phyloP scores from a whole-genome alignment of 2,888 invertebrate species.

The Mamestra brassicae region DNA sequence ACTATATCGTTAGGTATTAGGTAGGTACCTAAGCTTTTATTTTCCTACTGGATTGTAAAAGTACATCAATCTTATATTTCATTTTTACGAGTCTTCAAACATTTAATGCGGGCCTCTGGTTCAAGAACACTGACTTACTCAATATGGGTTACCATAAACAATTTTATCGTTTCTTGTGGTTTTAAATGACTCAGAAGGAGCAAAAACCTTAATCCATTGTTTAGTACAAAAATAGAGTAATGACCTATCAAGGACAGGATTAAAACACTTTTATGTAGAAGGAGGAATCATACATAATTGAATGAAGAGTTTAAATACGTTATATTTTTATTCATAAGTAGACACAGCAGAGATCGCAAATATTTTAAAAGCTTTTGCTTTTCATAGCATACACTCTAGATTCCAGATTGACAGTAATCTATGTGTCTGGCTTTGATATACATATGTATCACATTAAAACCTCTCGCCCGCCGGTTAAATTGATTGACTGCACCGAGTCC shows the following conservation, averaged over 20 bases:
- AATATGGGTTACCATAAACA: slow-evolving; percentile 45
- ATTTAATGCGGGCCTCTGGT: slow-evolving; percentile 46
- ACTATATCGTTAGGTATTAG: background rate
- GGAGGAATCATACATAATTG: background rate
- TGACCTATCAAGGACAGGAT: slow-evolving; percentile 49
- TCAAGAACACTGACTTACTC: slow-evolving; percentile 37
- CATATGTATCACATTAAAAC: slow-evolving; percentile 4
- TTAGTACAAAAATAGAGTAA: slow-evolving; percentile 36
- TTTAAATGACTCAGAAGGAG: slow-evolving; percentile 54
- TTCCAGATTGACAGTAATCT: slow-evolving; percentile 7
- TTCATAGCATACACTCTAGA: background rate
- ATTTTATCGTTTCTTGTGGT: slow-evolving; percentile 57
- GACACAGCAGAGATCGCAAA: background rate
- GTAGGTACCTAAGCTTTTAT: background rate
- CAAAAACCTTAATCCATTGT: slow-evolving; percentile 52
- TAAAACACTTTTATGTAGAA: slow-evolving; percentile 33
- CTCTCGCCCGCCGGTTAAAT: background rate
- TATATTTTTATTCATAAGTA: slow-evolving; percentile 26
- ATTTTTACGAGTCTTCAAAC: slow-evolving; percentile 35
- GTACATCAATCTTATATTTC: slow-evolving; percentile 37
- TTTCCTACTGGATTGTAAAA: slow-evolving; percentile 16
- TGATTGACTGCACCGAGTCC: background rate
- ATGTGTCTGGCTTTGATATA: background rate
- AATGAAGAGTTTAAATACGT: background rate
- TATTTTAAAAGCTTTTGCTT: slow-evolving; percentile 46